Base-by-base conservation (phyloP, 2,888 invertebrate species). In the Laspeyria flexula region DNA sequence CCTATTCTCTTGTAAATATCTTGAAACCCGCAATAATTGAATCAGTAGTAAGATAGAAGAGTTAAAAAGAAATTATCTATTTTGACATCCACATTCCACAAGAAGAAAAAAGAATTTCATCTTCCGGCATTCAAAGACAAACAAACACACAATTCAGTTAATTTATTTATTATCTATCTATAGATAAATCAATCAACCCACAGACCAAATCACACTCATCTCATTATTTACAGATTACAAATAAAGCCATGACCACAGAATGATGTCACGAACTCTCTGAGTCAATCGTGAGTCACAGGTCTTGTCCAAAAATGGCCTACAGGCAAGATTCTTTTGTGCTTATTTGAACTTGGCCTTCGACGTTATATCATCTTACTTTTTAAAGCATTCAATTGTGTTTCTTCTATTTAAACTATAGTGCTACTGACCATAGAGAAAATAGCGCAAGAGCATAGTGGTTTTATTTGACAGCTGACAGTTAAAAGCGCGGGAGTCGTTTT, bases 311-410 rank as follows among this genome's bases (percentile, higher is more conserved):
- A 59, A 60, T 57, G 70, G 71, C 44, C 10, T 44, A 38, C 54
- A 43, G 44, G 42, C 43, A 39, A 65, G 53, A 57, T 45, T 55
- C 46, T 65, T 66, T 53, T 60, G 44, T 38, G 47, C 55, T 60
- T 62, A 67, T 67, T 56, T 68, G 69, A 68, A 59, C 70, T 70
- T 70, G 70, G 47, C 71, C 68, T 70, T 59, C 51, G 1, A 18
- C 4, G 46, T 69, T 65, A 59, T 56, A 38, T 65, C 53, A 65
- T 54, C 31, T 15, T 13, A 45, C 15, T 12, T 39, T 45, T 33
- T 52, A 31, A 21, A n/a, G n/a, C n/a, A 23, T 38, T 54, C 52
- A 34, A 51, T 54, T 47, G n/a, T n/a, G n/a, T n/a, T n/a, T n/a
- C n/a, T n/a, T n/a, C n/a, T n/a, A n/a, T n/a, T n/a, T n/a, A n/a